Evolutionary conservation across 2,888 invertebrate species (phyloP).

Genomic region (Volucella inflata): DNA sequence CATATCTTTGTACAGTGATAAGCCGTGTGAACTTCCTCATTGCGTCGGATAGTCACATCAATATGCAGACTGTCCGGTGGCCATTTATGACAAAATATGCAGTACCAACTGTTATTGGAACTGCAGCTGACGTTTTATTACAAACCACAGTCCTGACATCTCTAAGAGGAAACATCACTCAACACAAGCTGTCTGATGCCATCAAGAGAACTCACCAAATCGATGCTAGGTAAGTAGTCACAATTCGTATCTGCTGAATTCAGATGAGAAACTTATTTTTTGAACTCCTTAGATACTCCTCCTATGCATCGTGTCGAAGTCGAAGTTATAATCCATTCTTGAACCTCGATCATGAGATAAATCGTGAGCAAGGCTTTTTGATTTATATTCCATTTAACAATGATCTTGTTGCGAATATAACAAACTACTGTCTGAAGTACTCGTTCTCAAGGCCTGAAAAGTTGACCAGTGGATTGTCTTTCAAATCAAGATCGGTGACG

Average conservation of each 20-base stretch:
- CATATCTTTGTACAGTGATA: constrained; percentile 84
- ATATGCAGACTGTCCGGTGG: constrained; percentile 86
- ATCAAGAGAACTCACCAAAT: constrained; percentile 87
- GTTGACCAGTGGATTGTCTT: constrained; percentile 82
- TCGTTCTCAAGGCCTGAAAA: constrained; percentile 82
- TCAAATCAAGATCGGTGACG: constrained; percentile 83
- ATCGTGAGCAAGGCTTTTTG: constrained; percentile 88
- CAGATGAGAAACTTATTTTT: not conserved
- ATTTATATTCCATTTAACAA: constrained; percentile 87
- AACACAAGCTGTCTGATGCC: constrained; percentile 85
- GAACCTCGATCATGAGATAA: constrained; percentile 87
- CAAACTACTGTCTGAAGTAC: constrained; percentile 80
- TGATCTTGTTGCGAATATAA: constrained; percentile 81
- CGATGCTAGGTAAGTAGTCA: constrained; percentile 84
- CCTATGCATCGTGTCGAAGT: constrained; percentile 84
- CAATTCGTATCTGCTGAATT: not conserved
- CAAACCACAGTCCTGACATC: constrained; percentile 86
- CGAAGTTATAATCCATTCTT: constrained; percentile 87
- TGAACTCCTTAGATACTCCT: constrained; percentile 83
- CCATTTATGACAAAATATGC: constrained; percentile 85
- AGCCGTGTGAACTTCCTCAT: constrained; percentile 85
- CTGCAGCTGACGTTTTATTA: constrained; percentile 84
- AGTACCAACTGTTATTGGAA: constrained; percentile 86
- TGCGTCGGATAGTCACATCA: constrained; percentile 86
- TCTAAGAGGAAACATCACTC: constrained; percentile 88